Base-by-base conservation (phyloP, 1,140 invertebrate genomes). In the Hyposmocoma kahamanoa region DNA sequence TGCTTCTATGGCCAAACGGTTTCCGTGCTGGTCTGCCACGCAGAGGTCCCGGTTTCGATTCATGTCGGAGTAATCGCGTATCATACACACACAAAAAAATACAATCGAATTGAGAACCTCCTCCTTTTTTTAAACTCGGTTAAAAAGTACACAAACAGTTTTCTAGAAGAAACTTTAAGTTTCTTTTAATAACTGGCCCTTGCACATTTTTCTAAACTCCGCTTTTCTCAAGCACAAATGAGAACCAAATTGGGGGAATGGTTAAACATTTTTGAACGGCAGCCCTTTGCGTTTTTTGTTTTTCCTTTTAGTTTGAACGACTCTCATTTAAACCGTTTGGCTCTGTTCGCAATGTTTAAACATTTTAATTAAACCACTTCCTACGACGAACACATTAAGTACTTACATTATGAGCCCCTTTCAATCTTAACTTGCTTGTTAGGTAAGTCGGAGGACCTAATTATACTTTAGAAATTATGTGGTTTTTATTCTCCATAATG, bases 351-450 rank as follows among this genome's bases (percentile, higher is more conserved):
- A 62, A 61, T 55, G 55, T 62, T 69, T 53, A 54, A 70, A 60
- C 54, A 57, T 71, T 66, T 73, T 73, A 73, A 73, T 73, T 71
- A 71, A 66, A 58, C 56, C 65, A 65, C 65, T 71, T 56, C 51
- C 49, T 47, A 47, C 47, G 36, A 52, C 50, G 42, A 53, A 66
- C 62, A 59, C 59, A 53, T 52, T 63, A 55, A 70, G 61, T 55
- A 45, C 45, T 56, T 44, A 43, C 18, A 36, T 36, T 36, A 36
- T 36, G 9, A 36, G 32, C n/a, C n/a, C n/a, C 13, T 36, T 15
- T 6, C 24, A 26, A 26, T 5, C 5, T 5, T 11, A 26, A 26
- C 24, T 26, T 26, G 11, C 24, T 26, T 26, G 24, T 5, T 6
- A 26, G 5, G 24, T n/a, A n/a, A 11, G 24, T 11, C 11, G 5